Conservation (phyloP, 2,113 vertebrate species). For the Tetraodon nigroviridis region DNA sequence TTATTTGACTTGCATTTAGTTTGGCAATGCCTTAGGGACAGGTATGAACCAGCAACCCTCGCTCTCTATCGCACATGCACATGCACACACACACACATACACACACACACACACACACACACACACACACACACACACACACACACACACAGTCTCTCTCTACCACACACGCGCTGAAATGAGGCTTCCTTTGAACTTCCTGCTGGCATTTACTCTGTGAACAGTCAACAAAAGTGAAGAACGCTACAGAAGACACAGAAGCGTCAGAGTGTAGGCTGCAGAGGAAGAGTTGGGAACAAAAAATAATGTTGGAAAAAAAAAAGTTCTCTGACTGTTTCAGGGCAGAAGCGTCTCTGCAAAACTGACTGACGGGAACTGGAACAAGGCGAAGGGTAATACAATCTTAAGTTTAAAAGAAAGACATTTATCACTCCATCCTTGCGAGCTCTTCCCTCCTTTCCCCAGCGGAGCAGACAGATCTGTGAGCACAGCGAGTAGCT, state of each 20-base stretch:
- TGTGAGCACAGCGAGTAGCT: conserved; percentile 59
- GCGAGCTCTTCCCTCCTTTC: conserved; percentile 50
- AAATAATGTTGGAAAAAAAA: neutral
- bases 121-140: no score
- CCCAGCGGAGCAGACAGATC: conserved; percentile 43
- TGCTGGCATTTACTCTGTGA: conserved; percentile 24
- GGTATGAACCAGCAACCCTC: conserved; percentile 13
- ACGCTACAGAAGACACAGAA: neutral
- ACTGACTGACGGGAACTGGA: conserved; percentile 22
- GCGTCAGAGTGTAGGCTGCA: conserved; percentile 15
- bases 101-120: no score
- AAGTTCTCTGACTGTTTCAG: conserved; percentile 18
- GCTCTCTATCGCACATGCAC: conserved; percentile 18
- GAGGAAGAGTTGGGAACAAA: conserved; percentile 5
- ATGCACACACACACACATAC: conserved; percentile 13
- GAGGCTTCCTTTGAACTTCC: conserved; percentile 41
- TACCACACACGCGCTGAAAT: conserved; percentile 4
- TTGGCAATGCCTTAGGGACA: conserved; percentile 36
- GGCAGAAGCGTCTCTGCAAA: conserved; percentile 8
- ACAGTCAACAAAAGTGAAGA: conserved; percentile 7
- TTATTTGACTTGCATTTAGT: conserved; percentile 47
- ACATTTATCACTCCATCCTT: conserved; percentile 54
- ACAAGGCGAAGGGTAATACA: conserved; percentile 46
- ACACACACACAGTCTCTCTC: no score
- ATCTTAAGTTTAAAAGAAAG: conserved; percentile 31